These are phyloP conservation scores for Colossoma macropomum DNA, from an alignment of 2,113 vertebrate species.

Conservation along the genomic window DNA sequence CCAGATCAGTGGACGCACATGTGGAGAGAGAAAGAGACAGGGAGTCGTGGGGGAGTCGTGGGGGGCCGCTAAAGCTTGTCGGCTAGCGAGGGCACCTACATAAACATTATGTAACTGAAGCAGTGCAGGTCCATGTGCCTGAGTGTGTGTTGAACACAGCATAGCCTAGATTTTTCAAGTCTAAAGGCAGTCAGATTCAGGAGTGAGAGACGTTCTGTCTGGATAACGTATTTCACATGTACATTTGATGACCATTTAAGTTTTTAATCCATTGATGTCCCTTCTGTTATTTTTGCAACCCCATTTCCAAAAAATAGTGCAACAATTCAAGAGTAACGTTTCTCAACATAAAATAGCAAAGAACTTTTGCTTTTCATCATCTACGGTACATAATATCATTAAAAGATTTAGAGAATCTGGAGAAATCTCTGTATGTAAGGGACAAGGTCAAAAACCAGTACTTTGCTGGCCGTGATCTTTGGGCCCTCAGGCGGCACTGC, in stretches of 20 bases:
- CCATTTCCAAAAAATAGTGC: too few relatives aligned
- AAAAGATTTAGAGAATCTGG: too few relatives aligned
- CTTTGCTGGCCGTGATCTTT: too few relatives aligned
- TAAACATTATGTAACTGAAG: not conserved
- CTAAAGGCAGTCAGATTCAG: not conserved
- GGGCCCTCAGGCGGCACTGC: too few relatives aligned
- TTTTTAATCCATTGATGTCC: too few relatives aligned
- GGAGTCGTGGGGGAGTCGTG: not conserved
- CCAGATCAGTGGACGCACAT: not conserved
- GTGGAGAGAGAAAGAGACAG: not conserved
- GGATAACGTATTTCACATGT: conserved; percentile 8
- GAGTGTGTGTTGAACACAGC: conserved; percentile 1
- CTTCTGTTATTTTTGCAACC: too few relatives aligned
- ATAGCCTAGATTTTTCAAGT: not conserved
- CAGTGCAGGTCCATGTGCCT: not conserved
- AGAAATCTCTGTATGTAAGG: too few relatives aligned
- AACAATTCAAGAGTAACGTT: too few relatives aligned
- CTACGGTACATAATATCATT: too few relatives aligned
- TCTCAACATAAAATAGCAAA: too few relatives aligned
- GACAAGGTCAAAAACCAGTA: too few relatives aligned
- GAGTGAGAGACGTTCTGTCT: not conserved
- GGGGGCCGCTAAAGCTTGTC: not conserved
- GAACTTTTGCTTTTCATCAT: too few relatives aligned
- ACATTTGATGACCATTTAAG: not conserved
- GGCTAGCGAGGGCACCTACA: not conserved